Percentiles rank a stretch among this genome's conserved stretches.
phyloP scores from a whole-genome alignment of 2,888 invertebrate genomes.

The Chromoteleia sp. region DNA sequence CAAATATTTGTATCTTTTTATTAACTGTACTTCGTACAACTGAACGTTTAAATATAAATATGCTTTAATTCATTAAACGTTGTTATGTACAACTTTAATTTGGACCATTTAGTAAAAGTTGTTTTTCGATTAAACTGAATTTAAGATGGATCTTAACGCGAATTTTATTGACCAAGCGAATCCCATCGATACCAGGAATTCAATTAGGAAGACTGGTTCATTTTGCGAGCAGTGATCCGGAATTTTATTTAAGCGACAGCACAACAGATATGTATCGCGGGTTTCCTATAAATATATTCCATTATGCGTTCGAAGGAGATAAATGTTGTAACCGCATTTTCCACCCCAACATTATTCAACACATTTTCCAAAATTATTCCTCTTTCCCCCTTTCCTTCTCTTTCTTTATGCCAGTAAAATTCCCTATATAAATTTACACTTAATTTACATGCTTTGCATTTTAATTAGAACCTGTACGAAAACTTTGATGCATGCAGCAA shows the following conservation, averaged over 20 bases:
- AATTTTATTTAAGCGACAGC: slow-evolving; percentile 22
- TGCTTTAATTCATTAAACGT: not conserved
- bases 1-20: not conserved
- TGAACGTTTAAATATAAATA: not conserved
- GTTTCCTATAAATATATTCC: slow-evolving; percentile 10
- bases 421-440: not conserved
- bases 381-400: not conserved
- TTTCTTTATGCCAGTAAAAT: not conserved
- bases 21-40: not conserved
- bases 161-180: slow-evolving; percentile 7
- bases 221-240: slow-evolving; percentile 19
- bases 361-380: not conserved
- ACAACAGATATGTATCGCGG: not conserved
- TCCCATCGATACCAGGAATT: slow-evolving; percentile 19
- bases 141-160: slow-evolving; percentile 3
- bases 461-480: not conserved
- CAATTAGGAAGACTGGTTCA: slow-evolving; percentile 31
- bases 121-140: not conserved
- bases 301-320: not conserved
- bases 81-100: not conserved
- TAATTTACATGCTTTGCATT: slow-evolving; percentile 11
- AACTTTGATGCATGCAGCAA: slow-evolving; percentile 11
- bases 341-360: not conserved
- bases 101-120: not conserved
- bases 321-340: not conserved